Conservation (phyloP, 53 echinoderm and acorn worm genomes). For the Henricia sp. region DNA sequence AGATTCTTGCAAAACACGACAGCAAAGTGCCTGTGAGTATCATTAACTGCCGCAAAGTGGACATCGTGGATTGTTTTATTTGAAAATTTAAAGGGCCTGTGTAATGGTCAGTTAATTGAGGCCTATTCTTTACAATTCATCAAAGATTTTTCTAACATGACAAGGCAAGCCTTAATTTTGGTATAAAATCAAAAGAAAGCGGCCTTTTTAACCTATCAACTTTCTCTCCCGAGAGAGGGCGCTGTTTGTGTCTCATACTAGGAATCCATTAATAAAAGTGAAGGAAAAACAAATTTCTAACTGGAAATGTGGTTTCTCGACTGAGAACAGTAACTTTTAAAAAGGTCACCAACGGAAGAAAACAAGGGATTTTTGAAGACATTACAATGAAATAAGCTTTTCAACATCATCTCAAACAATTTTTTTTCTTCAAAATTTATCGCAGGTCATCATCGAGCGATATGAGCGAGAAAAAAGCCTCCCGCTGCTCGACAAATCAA, state of each 20-base stretch:
- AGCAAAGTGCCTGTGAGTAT: conserved; percentile 95
- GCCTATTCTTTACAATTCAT: too few species aligned
- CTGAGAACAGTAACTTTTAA: background rate
- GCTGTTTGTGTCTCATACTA: too few species aligned
- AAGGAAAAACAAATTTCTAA: too few species aligned
- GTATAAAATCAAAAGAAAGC: background rate
- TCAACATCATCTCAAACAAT: background rate
- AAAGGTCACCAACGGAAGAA: background rate
- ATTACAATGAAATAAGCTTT: background rate
- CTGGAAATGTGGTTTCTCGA: too few species aligned
- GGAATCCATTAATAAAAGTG: too few species aligned
- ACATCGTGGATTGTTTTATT: too few species aligned
- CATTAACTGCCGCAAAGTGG: background rate
- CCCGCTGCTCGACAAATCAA: conserved; percentile 94
- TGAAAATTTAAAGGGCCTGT: too few species aligned
- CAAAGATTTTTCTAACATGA: too few species aligned
- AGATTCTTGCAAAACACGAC: conserved; percentile 80
- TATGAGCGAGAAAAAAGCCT: conserved; percentile 86
- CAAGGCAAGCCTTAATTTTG: too few species aligned
- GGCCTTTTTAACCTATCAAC: background rate
- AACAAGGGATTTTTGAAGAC: background rate
- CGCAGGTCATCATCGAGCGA: conserved; percentile 92
- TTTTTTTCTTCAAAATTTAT: conserved; percentile 1
- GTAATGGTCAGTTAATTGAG: too few species aligned
- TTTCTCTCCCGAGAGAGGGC: too few species aligned